A percentile compares a stretch with the other conserved stretches of the same genome.
Conservation (phyloP, 53 echinoderm and acorn worm species). For the Paracentrotus lividus region DNA sequence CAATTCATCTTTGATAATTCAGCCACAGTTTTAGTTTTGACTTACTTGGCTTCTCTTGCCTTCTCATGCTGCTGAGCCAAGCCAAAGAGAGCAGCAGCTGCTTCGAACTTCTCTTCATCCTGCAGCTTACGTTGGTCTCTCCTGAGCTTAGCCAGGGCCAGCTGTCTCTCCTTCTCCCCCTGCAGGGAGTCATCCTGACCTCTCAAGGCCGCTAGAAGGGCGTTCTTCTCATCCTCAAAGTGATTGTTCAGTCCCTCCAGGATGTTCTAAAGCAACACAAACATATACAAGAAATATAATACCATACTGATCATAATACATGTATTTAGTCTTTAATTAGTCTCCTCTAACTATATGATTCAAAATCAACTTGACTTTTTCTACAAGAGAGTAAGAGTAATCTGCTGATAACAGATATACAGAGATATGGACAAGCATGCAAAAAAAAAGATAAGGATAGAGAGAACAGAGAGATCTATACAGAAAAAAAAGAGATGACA, state of each 20-base stretch:
- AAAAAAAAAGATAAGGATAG: neutral
- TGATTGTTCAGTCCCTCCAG: constrained; percentile 91
- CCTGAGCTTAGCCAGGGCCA: constrained; percentile 90
- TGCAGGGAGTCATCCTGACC: constrained; percentile 76
- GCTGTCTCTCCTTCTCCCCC: constrained; percentile 90
- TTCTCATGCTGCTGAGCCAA: constrained; percentile 92
- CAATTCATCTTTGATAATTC: no score
- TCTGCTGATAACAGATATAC: no score
- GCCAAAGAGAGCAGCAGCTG: constrained; percentile 93
- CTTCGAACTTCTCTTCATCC: constrained; percentile 91
- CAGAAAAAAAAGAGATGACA: neutral
- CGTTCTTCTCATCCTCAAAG: constrained; percentile 95
- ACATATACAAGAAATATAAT: neutral
- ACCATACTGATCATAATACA: no score
- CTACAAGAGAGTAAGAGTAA: no score
- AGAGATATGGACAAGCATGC: neutral
- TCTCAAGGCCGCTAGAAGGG: constrained; percentile 83
- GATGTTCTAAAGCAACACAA: constrained; percentile 78
- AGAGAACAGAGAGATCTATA: neutral
- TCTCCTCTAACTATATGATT: no score
- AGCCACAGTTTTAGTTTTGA: neutral
- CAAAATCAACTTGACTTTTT: no score
- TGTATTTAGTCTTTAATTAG: neutral
- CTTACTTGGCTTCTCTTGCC: constrained; percentile 82
- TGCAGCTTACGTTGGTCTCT: constrained; percentile 93